A percentile compares a stretch with the other conserved stretches of the same genome.
Conservation (phyloP, 2,888 invertebrate genomes). For the Pyrrhosoma nymphula region DNA sequence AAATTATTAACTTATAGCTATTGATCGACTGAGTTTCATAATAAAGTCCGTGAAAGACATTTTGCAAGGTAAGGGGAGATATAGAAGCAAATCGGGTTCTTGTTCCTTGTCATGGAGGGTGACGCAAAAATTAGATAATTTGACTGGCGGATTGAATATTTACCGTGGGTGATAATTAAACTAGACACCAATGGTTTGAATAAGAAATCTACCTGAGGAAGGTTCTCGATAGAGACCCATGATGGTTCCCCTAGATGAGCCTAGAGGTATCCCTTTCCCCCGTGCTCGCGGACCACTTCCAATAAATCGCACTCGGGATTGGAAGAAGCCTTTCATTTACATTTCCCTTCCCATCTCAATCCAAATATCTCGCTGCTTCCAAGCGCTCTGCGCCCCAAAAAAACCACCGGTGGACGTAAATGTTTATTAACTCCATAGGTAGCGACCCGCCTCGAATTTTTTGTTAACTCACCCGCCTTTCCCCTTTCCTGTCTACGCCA, state of each 20-base stretch:
- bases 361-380: background rate
- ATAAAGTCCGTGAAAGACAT: too few relatives aligned
- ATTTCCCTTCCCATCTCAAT: background rate
- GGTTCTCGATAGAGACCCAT: background rate
- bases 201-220: background rate
- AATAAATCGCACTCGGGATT: background rate
- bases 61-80: too few relatives aligned
- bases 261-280: background rate
- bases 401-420: background rate
- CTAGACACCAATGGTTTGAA: background rate
- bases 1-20: too few relatives aligned
- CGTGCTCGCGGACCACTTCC: background rate
- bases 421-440: constrained; percentile 28
- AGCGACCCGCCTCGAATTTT: background rate
- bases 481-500: constrained; percentile 11
- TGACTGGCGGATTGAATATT: background rate
- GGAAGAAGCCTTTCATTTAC: background rate
- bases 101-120: background rate
- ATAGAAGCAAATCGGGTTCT: too few relatives aligned
- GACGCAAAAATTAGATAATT: background rate
- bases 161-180: background rate
- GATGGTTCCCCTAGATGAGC: background rate
- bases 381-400: background rate
- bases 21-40: too few relatives aligned
- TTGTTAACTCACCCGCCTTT: background rate